Evolutionary conservation across 2,797 vertebrate species (phyloP).

Genomic region (Florisuga fusca): DNA sequence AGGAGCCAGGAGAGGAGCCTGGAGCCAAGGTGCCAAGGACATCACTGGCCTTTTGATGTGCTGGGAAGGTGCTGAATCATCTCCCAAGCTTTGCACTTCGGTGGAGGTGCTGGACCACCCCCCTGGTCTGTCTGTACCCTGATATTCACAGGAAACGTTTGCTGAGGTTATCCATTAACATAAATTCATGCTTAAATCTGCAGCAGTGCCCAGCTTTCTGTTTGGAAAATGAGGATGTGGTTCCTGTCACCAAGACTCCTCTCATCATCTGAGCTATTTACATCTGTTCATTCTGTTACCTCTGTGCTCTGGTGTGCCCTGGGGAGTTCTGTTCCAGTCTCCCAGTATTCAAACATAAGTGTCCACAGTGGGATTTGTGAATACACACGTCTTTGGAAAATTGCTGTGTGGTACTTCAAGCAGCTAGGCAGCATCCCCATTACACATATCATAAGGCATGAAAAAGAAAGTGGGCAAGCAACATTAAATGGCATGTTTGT

Average conservation of each 20-base stretch:
- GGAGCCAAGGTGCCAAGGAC: not conserved
- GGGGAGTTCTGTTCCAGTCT: slow-evolving; percentile 51
- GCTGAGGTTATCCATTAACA: not conserved
- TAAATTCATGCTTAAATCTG: accelerated
- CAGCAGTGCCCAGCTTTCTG: not conserved
- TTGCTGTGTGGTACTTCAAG: slow-evolving; percentile 15
- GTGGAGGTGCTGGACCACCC: not conserved
- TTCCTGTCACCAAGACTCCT: not conserved
- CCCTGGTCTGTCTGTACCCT: not conserved
- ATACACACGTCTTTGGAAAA: slow-evolving; percentile 16
- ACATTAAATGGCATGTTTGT: slow-evolving; percentile 44
- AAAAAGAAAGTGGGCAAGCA: slow-evolving; percentile 58
- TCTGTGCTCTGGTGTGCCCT: slow-evolving; percentile 29
- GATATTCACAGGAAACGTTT: not conserved
- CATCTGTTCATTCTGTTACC: slow-evolving; percentile 31
- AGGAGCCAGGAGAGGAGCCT: not conserved
- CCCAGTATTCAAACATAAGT: slow-evolving; percentile 9
- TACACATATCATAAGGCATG: slow-evolving; percentile 47
- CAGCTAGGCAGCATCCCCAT: slow-evolving; percentile 48
- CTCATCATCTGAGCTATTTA: not conserved
- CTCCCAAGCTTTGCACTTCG: not conserved
- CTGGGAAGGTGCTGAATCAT: slow-evolving; percentile 52
- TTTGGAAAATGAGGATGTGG: not conserved
- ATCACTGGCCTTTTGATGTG: not conserved
- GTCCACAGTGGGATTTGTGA: slow-evolving; percentile 58